Percentiles rank a stretch among this genome's conserved stretches.
Evolutionary conservation across 2,113 vertebrate species (phyloP).

Genomic region (Engraulis encrasicolus): DNA sequence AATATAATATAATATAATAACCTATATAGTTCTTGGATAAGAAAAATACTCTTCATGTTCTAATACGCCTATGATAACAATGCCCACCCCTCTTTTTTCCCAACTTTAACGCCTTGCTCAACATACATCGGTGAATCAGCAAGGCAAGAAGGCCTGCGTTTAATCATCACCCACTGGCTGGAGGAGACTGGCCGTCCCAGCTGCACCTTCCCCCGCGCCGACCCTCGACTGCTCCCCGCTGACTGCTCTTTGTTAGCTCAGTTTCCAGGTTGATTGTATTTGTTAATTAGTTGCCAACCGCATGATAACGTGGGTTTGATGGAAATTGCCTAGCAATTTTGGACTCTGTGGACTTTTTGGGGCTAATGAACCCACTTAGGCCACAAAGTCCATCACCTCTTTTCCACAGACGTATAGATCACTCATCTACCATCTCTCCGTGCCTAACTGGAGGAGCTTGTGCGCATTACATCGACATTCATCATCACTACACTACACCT

Average conservation of each 20-base stretch:
- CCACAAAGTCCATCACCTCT: not conserved
- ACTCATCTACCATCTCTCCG: constrained; percentile 19
- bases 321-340: constrained; percentile 72
- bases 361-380: constrained; percentile 29
- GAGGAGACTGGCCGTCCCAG: not conserved
- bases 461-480: not conserved
- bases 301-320: constrained; percentile 73
- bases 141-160: too few species aligned
- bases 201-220: constrained; percentile 46
- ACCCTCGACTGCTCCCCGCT: constrained; percentile 60
- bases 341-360: constrained; percentile 65
- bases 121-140: too few species aligned
- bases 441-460: not conserved
- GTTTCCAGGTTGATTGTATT: constrained; percentile 73
- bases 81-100: not conserved
- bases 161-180: too few species aligned
- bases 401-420: not conserved
- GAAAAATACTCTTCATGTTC: too few species aligned
- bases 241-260: constrained; percentile 65
- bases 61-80: too few species aligned
- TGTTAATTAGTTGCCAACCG: constrained; percentile 85
- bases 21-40: too few species aligned
- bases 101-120: not conserved
- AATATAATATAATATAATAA: too few species aligned
- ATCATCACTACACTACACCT: not conserved